Evolutionary conservation across 2,797 vertebrate genomes (phyloP).

Genomic region (Gymnoscopelus braueri): DNA sequence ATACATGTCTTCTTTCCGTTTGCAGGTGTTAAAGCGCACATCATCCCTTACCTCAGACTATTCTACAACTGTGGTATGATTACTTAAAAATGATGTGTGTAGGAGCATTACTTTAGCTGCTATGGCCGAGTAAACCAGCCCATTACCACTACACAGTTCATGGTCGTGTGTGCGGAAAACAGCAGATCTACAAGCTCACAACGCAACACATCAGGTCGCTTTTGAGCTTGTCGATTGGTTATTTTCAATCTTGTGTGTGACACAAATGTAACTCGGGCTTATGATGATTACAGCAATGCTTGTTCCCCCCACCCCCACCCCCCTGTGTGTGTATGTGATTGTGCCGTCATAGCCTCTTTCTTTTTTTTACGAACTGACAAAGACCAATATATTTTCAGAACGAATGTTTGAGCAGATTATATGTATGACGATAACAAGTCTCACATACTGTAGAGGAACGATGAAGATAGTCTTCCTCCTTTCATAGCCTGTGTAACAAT

Average conservation of each 20-base stretch:
- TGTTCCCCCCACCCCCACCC: too few relatives aligned
- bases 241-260: not conserved
- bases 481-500: not conserved
- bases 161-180: not conserved
- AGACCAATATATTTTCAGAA: conserved; percentile 10
- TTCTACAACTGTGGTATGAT: not conserved
- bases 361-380: not conserved
- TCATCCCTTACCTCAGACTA: conserved; percentile 20
- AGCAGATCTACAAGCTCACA: not conserved
- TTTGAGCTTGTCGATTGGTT: not conserved
- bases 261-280: not conserved
- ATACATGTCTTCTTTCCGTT: too few relatives aligned
- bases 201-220: too few relatives aligned
- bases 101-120: too few relatives aligned
- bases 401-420: conserved; percentile 12
- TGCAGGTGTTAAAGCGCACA: not conserved
- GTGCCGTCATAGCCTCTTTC: not conserved
- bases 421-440: not conserved
- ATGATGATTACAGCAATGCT: not conserved
- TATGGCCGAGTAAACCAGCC: too few relatives aligned
- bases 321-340: not conserved
- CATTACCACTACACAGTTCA: conserved; percentile 13
- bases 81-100: conserved; percentile 8
- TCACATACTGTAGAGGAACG: not conserved
- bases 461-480: conserved; percentile 15